Conservation (phyloP, 2,113 vertebrate genomes). For the Elanus axillaris region DNA sequence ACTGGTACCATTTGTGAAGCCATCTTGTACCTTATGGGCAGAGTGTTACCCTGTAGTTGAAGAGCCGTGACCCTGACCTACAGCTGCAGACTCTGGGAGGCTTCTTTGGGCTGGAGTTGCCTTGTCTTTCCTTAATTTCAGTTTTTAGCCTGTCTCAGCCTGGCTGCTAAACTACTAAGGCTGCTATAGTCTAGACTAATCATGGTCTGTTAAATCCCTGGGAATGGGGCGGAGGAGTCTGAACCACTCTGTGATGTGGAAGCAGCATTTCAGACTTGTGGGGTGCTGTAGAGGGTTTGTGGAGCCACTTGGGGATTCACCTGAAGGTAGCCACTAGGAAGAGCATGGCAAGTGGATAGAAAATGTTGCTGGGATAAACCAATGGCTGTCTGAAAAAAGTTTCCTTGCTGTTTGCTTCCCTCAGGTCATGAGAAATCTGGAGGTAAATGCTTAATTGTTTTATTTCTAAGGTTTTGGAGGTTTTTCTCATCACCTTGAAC, state of each 20-base stretch:
- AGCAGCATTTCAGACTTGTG: fast-evolving
- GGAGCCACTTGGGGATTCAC: not conserved
- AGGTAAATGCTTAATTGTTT: not conserved
- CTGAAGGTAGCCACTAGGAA: not conserved
- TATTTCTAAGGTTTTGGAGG: not conserved
- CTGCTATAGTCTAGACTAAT: not conserved
- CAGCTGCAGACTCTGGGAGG: not conserved
- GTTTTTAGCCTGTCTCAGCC: not conserved
- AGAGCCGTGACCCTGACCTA: not conserved
- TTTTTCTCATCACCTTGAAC: not conserved
- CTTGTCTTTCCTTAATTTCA: not conserved
- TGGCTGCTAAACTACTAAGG: not conserved
- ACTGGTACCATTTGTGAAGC: not conserved
- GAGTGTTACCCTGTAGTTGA: not conserved
- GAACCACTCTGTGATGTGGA: not conserved
- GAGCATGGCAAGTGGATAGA: not conserved
- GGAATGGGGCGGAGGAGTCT: not conserved
- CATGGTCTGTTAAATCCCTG: not conserved
- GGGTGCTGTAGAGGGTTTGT: not conserved
- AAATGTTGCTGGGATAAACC: not conserved
- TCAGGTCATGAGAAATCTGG: not conserved
- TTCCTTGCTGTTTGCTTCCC: not conserved
- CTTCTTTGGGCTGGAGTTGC: not conserved
- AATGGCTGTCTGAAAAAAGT: not conserved
- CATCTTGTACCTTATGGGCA: fast-evolving